Conservation (phyloP, 2,113 vertebrate species). For the Ctenodactylus gundi region DNA sequence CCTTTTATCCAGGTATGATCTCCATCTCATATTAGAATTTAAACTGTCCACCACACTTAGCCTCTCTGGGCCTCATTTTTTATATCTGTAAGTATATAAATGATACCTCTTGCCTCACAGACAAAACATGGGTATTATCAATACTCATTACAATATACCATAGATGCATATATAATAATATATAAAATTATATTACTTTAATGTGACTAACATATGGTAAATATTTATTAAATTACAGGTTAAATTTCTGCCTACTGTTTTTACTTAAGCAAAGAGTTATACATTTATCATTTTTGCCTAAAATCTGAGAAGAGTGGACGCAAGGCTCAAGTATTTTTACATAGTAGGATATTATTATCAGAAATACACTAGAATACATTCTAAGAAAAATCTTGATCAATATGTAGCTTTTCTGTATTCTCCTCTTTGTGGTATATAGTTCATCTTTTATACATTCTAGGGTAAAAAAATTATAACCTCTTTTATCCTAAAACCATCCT, state of each 20-base stretch:
- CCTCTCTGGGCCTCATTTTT: background rate
- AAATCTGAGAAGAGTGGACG: background rate
- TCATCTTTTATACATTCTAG: background rate
- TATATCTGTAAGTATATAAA: background rate
- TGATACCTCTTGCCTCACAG: background rate
- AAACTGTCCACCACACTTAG: background rate
- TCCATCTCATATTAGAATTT: background rate
- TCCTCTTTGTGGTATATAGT: background rate
- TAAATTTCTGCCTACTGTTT: background rate
- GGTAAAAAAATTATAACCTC: background rate
- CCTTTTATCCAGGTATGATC: background rate
- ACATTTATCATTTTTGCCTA: background rate
- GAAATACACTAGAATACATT: background rate
- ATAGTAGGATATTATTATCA: background rate
- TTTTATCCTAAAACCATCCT: background rate
- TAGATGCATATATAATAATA: background rate
- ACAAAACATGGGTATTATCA: background rate
- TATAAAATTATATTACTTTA: background rate
- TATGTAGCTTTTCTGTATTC: background rate
- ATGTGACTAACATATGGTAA: background rate
- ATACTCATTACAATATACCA: background rate
- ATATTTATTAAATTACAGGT: background rate
- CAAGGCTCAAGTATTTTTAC: background rate
- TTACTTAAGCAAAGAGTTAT: background rate
- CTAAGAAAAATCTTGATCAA: background rate